Evolutionary conservation across 1,140 invertebrate genomes (phyloP), one percentile per base, ranked within the genome.

Genomic region (Papilio machaon): DNA sequence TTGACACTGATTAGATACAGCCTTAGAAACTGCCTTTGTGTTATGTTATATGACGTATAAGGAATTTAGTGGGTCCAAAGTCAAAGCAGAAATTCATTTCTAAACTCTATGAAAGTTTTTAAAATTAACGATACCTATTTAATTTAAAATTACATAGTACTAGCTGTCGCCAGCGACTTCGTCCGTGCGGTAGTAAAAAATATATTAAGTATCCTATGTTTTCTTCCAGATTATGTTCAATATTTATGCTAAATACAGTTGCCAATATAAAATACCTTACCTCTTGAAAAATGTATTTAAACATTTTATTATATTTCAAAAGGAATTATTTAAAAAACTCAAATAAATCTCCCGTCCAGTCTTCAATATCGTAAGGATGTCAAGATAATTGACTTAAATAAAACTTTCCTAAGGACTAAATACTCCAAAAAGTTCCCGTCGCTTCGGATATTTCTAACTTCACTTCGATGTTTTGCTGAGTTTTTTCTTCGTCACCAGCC

Each of bases 311-410:
- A 52, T 17, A 49, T 75, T 75, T 75, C 13, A 30, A 49, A 74
- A 75, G 73, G 8, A 46, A 43, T 74, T 74, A 30, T 30, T 23
- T 52, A 23, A 75, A 75, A 75, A 49, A 15, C 73, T 75, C 1
- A 46, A 74, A 74, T 19, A 73, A 73, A 73, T 35, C 70, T 73
- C 70, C 23, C 38, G 23, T 11, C 19, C 73, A 46, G 54, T 77
- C 79, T 76, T 64, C 85, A 84, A 87, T 84, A 86, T 78, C 82
- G 46, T 70, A 79, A 76, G 81, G 81, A 86, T 86, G 86, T 87
- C 86, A 84, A 83, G 83, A 83, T 87, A 87, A 87, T 87, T 87
- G 86, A 87, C 85, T 87, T 86, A 86, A 85, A 84, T 49, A 23
- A 86, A 86, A 84, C 82, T 86, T 85, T 81, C 81, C 82, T 80